A percentile compares a stretch with the other conserved stretches of the same genome.
Conservation (phyloP, 2,797 vertebrate species). For the Coregonus sp. region DNA sequence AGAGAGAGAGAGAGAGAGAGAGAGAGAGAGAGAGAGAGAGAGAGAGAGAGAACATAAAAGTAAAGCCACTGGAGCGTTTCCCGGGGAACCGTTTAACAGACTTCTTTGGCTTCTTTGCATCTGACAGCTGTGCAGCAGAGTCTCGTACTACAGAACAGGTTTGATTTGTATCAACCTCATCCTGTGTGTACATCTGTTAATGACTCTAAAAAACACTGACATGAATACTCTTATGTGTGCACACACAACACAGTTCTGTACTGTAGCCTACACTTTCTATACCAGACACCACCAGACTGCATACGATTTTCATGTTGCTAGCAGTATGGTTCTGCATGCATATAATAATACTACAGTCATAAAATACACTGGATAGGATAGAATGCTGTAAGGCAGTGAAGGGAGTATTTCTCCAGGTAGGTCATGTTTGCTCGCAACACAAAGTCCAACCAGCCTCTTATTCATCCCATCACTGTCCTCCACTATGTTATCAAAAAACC, state of each 20-base stretch:
- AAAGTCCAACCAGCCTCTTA: not conserved
- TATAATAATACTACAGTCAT: not conserved
- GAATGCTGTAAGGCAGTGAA: not conserved
- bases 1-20: not conserved
- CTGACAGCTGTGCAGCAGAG: slow-evolving; percentile 10
- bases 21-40: not conserved
- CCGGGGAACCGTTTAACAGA: slow-evolving; percentile 3
- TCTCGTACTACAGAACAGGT: not conserved
- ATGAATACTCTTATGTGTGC: not conserved
- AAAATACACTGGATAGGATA: not conserved
- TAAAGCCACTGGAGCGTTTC: slow-evolving; percentile 5
- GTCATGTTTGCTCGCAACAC: no score
- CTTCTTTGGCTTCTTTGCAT: not conserved
- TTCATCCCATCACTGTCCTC: not conserved
- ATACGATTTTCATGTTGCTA: not conserved
- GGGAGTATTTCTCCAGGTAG: not conserved
- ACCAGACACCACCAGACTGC: not conserved
- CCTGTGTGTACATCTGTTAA: slow-evolving; percentile 6
- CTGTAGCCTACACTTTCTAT: not conserved
- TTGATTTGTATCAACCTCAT: slow-evolving; percentile 1
- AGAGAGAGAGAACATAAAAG: not conserved
- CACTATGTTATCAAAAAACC: not conserved
- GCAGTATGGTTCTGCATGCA: not conserved
- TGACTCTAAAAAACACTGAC: not conserved
- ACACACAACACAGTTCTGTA: not conserved